phyloP scores from a whole-genome alignment of 1,140 invertebrate species.

The Brachionus paranguensis region DNA sequence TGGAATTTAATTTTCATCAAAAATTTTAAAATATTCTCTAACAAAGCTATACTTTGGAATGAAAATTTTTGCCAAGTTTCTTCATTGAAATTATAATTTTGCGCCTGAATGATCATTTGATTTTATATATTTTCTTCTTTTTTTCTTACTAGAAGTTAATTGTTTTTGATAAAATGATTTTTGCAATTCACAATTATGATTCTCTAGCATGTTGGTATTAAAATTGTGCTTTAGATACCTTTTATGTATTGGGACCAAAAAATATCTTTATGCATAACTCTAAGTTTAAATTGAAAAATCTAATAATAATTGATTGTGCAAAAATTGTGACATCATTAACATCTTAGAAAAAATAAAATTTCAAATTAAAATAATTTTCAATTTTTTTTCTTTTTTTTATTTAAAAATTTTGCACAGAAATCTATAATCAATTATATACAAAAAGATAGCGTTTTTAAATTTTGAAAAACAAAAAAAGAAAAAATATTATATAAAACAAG shows the following conservation, averaged over 20 bases:
- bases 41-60: background rate
- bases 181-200: background rate
- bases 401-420: too few relatives aligned
- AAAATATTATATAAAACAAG: too few relatives aligned
- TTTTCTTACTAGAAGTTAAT: background rate
- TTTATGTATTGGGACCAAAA: background rate
- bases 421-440: too few relatives aligned
- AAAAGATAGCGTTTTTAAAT: too few relatives aligned
- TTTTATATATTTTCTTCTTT: background rate
- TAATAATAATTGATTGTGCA: too few relatives aligned
- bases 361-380: too few relatives aligned
- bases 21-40: background rate
- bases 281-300: background rate
- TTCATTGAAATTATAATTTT: slow-evolving; percentile 8
- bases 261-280: background rate
- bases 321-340: too few relatives aligned
- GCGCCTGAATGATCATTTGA: slow-evolving; percentile 15
- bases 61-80: background rate
- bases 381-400: too few relatives aligned
- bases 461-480: too few relatives aligned
- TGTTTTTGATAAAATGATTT: background rate
- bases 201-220: background rate
- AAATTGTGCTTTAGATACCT: background rate
- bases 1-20: background rate
- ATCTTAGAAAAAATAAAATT: too few relatives aligned